Percentiles rank a stretch among this genome's conserved stretches.
Conservation (phyloP, 2,888 invertebrate genomes). For the Allophyes oxyacanthae region DNA sequence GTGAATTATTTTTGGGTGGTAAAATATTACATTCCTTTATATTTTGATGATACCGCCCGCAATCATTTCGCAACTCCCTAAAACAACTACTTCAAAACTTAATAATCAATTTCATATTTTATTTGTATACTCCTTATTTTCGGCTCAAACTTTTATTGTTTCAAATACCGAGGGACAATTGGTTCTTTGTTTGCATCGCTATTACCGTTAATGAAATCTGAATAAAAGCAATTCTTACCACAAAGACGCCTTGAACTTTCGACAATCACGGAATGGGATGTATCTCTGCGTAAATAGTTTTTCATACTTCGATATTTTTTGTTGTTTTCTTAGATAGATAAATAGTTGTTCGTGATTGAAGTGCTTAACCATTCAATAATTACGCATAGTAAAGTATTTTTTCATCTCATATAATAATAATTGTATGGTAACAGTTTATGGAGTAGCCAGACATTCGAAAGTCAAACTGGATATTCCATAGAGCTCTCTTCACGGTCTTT, state of each 20-base stretch:
- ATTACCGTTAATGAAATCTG: conserved; percentile 62
- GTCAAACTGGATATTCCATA: too few species aligned
- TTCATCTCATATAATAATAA: too few species aligned
- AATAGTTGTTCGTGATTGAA: too few species aligned
- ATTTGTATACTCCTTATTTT: conserved; percentile 28
- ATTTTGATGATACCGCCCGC: too few species aligned
- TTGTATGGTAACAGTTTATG: too few species aligned
- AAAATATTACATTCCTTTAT: too few species aligned
- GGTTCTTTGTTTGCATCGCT: conserved; percentile 53
- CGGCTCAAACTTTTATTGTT: conserved; percentile 44
- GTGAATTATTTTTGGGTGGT: too few species aligned
- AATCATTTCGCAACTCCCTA: too few species aligned
- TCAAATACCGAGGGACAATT: conserved; percentile 32
- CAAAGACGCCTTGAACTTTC: conserved; percentile 77
- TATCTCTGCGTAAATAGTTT: conserved; percentile 57
- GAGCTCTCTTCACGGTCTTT: too few species aligned
- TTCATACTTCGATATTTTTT: conserved; percentile 16
- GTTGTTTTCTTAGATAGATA: background rate
- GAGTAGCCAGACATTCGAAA: too few species aligned
- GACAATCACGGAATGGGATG: conserved; percentile 67
- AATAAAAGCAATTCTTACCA: conserved; percentile 65
- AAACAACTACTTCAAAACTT: conserved; percentile 12
- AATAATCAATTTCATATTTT: conserved; percentile 20
- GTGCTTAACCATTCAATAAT: too few species aligned
- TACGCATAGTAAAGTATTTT: too few species aligned